Evolutionary conservation across 2,888 invertebrate species (phyloP).

Genomic region (Pteria penguin): DNA sequence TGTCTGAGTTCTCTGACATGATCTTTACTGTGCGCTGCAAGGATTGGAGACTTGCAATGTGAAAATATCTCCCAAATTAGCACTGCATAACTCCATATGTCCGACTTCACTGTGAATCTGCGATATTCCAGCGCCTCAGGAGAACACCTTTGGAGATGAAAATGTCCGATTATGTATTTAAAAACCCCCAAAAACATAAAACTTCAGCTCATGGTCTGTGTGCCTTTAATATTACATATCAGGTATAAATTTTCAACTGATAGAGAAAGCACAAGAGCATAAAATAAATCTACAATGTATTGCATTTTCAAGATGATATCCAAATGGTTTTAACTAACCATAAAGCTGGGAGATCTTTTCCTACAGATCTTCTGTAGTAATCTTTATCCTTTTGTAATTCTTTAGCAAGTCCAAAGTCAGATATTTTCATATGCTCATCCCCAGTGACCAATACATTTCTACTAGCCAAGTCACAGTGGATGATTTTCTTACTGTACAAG

Average conservation of each 20-base stretch:
- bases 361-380: conserved; percentile 31
- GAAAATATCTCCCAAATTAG: conserved; percentile 40
- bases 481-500: conserved; percentile 14
- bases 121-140: conserved; percentile 23
- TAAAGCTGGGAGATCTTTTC: conserved; percentile 21
- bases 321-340: conserved; percentile 37
- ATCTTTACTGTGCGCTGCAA: too few relatives aligned
- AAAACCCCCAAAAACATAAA: too few relatives aligned
- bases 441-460: conserved; percentile 33
- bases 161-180: too few relatives aligned
- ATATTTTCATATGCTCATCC: conserved; percentile 25
- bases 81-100: conserved; percentile 42
- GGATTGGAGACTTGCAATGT: conserved; percentile 20
- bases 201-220: too few relatives aligned
- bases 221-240: too few relatives aligned
- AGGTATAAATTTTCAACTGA: too few relatives aligned
- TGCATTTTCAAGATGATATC: too few relatives aligned
- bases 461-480: conserved; percentile 39
- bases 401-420: conserved; percentile 41
- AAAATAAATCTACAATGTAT: too few relatives aligned
- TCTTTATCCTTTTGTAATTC: conserved; percentile 24
- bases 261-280: too few relatives aligned
- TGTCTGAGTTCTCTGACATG: too few relatives aligned
- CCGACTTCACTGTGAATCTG: conserved; percentile 21
- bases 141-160: conserved; percentile 36